These are phyloP conservation scores for Channa maculata DNA, from an alignment of 2,113 vertebrate genomes.

Conservation along the genomic window DNA sequence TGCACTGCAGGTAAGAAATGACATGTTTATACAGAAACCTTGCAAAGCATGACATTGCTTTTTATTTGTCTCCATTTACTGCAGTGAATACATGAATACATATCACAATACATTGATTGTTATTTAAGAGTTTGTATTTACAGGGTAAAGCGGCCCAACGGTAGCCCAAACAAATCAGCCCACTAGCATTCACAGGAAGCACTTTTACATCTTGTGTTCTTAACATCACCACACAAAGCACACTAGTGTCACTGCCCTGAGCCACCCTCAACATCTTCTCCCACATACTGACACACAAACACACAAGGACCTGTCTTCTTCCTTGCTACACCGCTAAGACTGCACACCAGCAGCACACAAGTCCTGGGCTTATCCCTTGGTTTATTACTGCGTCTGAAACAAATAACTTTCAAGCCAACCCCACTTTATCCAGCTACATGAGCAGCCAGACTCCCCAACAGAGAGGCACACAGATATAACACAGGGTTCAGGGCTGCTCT, in stretches of 20 bases:
- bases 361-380: slow-evolving; percentile 55
- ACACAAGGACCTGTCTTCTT: slow-evolving; percentile 38
- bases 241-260: slow-evolving; percentile 62
- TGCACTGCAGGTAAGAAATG: slow-evolving; percentile 95
- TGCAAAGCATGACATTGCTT: slow-evolving; percentile 72
- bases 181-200: slow-evolving; percentile 39
- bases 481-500: slow-evolving; percentile 55
- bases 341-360: slow-evolving; percentile 57
- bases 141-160: slow-evolving; percentile 1
- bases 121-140: slow-evolving; percentile 34
- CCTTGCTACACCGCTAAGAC: slow-evolving; percentile 25
- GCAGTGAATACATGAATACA: slow-evolving; percentile 74
- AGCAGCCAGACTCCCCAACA: slow-evolving; percentile 48
- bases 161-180: slow-evolving; percentile 40
- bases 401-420: slow-evolving; percentile 63
- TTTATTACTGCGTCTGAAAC: slow-evolving; percentile 62
- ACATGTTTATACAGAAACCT: slow-evolving; percentile 44
- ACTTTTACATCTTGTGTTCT: slow-evolving; percentile 56
- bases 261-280: slow-evolving; percentile 57
- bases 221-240: slow-evolving; percentile 54
- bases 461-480: slow-evolving; percentile 39
- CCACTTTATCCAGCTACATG: slow-evolving; percentile 45
- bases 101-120: slow-evolving; percentile 22
- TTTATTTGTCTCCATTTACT: slow-evolving; percentile 59
- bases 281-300: slow-evolving; percentile 52